Base-by-base conservation (phyloP, 2,888 invertebrate genomes). In the Ochropleura plecta region DNA sequence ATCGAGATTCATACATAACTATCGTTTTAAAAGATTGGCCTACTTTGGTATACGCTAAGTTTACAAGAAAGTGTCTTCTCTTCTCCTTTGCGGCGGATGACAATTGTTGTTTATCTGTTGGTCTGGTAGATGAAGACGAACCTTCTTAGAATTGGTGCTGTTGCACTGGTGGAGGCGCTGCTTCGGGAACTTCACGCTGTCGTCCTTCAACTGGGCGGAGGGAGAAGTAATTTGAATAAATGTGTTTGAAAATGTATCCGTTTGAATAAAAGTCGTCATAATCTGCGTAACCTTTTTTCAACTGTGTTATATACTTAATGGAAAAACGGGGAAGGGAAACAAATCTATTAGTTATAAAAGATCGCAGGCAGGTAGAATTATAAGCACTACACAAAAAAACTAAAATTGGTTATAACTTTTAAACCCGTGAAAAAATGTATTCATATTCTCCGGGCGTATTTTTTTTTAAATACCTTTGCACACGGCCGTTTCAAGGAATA, bases 51-150 rank as follows among this genome's bases (percentile, higher is more conserved):
- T 30, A 12, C 8, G 60, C 3, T 76, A 55, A 57, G 63, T 82
- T 83, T 94, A 96, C 91, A 96, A 89, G 82, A 95, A 96, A 0
- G 96, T 96, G 64, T 96, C 96, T 59, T 94, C 94, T 49, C 95
- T 87, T 72, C 93, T 89, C 51, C 93, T 85, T 53, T 89, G 91
- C 0, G 89, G 88, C 0, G 89, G 87, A 60, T 94, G 94, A 70
- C 94, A 94, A 88, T 95, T 96, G 90, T 96, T 95, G 84, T 95
- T 95, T 6, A 88, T 91, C 69, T 92, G 92, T n/a, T 93, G 93
- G 4, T 95, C 95, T 0, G 96, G 96, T 3, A 96, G 86, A 72
- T 95, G 94, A 0, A 96, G 89, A 0, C 96, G 92, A 0, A 96
- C 96, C 84, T 96, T 96, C n/a, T 93, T 91, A 0, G 96, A 96